Conservation (phyloP, 2,113 vertebrate genomes). For the Melospiza melodia region DNA sequence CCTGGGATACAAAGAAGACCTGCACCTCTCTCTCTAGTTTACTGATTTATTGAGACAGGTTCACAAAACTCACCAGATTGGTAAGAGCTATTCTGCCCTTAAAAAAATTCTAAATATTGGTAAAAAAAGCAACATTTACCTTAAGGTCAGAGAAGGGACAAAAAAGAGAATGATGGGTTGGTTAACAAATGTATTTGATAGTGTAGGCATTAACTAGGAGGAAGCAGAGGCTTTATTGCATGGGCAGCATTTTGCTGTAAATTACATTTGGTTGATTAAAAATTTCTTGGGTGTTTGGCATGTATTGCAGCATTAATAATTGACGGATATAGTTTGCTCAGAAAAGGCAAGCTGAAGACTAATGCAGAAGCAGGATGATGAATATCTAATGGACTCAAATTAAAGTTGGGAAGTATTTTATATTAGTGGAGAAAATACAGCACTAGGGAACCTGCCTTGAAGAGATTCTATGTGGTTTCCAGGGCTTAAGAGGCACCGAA, state of each 20-base stretch:
- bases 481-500: neutral
- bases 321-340: neutral
- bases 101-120: neutral
- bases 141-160: neutral
- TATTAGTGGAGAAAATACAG: neutral
- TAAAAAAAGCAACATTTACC: neutral
- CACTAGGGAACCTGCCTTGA: neutral
- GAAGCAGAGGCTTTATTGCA: neutral
- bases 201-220: neutral
- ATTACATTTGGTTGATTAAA: neutral
- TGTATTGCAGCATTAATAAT: neutral
- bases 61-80: neutral
- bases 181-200: neutral
- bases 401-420: neutral
- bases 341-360: neutral
- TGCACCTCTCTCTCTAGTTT: neutral
- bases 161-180: neutral
- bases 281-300: neutral
- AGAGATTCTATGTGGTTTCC: neutral
- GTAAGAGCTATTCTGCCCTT: neutral
- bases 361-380: neutral
- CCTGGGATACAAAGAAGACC: neutral
- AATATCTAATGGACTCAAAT: neutral
- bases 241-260: neutral
- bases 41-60: constrained; percentile 24